Evolutionary conservation across 2,113 vertebrate genomes (phyloP).

Genomic region (Pampusana beccarii): DNA sequence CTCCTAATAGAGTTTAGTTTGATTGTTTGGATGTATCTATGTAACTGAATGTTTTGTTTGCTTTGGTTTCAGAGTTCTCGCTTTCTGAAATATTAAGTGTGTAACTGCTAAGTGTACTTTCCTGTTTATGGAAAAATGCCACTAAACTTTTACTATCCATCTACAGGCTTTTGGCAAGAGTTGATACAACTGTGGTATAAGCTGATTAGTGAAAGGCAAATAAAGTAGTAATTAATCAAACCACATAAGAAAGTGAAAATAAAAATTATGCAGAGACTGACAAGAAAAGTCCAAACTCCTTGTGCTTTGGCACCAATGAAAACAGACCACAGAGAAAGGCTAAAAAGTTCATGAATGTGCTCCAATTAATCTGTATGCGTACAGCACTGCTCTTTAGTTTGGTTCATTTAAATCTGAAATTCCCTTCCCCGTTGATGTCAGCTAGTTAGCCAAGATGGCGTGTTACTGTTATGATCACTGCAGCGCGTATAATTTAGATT

Average conservation of each 20-base stretch:
- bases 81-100: conserved; percentile 54
- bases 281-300: conserved; percentile 65
- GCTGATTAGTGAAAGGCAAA: conserved; percentile 76
- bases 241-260: conserved; percentile 51
- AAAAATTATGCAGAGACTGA: conserved; percentile 52
- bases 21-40: background rate
- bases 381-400: conserved; percentile 77
- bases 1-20: background rate
- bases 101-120: background rate
- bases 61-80: conserved; percentile 25
- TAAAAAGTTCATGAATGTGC: conserved; percentile 75
- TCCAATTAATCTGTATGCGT: conserved; percentile 80
- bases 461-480: conserved; percentile 84
- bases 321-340: conserved; percentile 55
- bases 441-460: conserved; percentile 81
- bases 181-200: conserved; percentile 59
- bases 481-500: conserved; percentile 86
- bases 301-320: conserved; percentile 61
- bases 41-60: conserved; percentile 7
- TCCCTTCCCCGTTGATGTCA: conserved; percentile 84
- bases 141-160: conserved; percentile 51
- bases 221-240: conserved; percentile 76
- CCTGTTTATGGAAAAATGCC: conserved; percentile 28
- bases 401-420: conserved; percentile 82
- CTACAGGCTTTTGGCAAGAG: conserved; percentile 56